Evolutionary conservation across 2,888 invertebrate genomes (phyloP).

Genomic region (Agonum fuliginosum): DNA sequence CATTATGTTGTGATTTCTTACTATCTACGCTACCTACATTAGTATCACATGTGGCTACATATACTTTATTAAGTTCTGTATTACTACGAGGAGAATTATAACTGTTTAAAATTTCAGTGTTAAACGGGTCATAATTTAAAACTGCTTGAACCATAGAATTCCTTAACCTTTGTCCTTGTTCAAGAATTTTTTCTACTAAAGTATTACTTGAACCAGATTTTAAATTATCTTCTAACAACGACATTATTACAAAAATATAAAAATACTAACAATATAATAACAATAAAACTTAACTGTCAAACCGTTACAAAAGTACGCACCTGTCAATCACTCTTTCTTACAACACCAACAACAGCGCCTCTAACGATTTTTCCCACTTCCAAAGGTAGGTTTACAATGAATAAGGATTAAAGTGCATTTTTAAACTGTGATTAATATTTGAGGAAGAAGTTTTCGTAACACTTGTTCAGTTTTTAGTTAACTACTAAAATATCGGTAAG

Average conservation of each 20-base stretch:
- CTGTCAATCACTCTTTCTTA: constrained; percentile 47
- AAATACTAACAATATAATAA: constrained; percentile 40
- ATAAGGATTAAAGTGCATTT: constrained; percentile 7
- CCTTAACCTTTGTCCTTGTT: constrained; percentile 70
- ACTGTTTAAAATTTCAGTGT: constrained; percentile 65
- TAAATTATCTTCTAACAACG: constrained; percentile 44
- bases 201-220: constrained; percentile 56
- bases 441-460: no score
- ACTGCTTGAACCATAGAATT: constrained; percentile 71
- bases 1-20: not conserved
- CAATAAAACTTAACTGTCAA: constrained; percentile 58
- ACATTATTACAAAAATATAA: constrained; percentile 47
- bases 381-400: not conserved
- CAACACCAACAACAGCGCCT: not conserved
- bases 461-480: no score
- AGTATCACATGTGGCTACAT: not conserved
- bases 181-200: constrained; percentile 66
- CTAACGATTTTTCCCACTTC: not conserved
- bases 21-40: constrained; percentile 2
- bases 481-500: no score
- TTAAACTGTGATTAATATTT: not conserved
- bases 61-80: constrained; percentile 4
- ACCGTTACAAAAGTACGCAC: constrained; percentile 58
- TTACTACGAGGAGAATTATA: constrained; percentile 53
- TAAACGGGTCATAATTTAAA: constrained; percentile 70